A percentile compares a stretch with the other conserved stretches of the same genome.
phyloP scores from a whole-genome alignment of 1,140 invertebrate species.

The Thalassaphorura encarpata region DNA sequence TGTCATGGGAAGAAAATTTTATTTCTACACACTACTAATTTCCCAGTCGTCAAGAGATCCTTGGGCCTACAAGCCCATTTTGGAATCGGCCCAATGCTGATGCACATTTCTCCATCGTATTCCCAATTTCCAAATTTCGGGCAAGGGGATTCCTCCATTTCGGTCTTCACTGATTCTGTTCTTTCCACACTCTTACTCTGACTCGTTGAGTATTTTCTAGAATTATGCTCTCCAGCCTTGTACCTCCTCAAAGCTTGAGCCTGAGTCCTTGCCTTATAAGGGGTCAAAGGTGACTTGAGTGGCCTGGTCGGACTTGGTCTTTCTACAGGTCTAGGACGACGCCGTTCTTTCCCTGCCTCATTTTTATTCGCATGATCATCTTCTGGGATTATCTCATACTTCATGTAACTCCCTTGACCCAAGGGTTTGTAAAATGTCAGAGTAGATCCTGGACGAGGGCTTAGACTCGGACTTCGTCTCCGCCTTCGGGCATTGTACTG shows the following conservation, averaged over 20 bases:
- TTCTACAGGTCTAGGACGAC: too few relatives aligned
- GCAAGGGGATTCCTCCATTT: slow-evolving; percentile 9
- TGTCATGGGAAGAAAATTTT: slow-evolving; percentile 25
- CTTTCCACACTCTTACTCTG: too few relatives aligned
- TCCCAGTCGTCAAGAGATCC: slow-evolving; percentile 21
- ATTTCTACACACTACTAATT: slow-evolving; percentile 24
- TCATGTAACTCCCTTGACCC: neutral
- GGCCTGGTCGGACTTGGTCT: too few relatives aligned
- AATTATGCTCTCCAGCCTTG: too few relatives aligned
- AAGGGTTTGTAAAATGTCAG: neutral
- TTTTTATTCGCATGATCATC: neutral
- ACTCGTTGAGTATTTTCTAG: too few relatives aligned
- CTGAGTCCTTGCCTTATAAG: too few relatives aligned
- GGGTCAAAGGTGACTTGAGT: too few relatives aligned
- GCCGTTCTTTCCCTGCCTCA: neutral
- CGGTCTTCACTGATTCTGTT: neutral
- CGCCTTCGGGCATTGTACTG: too few relatives aligned
- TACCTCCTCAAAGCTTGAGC: too few relatives aligned
- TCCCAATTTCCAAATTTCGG: slow-evolving; percentile 22
- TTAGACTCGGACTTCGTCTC: too few relatives aligned
- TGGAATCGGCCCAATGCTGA: slow-evolving; percentile 20
- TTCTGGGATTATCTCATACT: neutral
- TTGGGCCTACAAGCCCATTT: slow-evolving; percentile 26
- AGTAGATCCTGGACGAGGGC: too few relatives aligned
- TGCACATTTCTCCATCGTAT: slow-evolving; percentile 24